phyloP scores from a whole-genome alignment of 35 echinoderm and acorn worm species.

The Diadema setosum region DNA sequence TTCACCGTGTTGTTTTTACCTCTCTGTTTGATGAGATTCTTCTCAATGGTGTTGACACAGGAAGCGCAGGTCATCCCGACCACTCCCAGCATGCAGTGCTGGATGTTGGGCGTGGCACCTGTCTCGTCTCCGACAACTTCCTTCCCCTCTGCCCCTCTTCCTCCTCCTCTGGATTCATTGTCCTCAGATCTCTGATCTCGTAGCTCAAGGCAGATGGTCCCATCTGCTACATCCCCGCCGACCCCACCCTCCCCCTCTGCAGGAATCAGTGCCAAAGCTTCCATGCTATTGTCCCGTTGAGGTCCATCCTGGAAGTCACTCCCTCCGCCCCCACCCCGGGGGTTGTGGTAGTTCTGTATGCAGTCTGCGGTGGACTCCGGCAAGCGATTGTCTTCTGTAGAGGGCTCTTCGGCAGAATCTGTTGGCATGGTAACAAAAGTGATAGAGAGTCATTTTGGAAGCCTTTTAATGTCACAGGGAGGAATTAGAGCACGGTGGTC shows the following conservation, averaged over 20 bases:
- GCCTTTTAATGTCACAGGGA: no score
- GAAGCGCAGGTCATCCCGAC: conserved; percentile 95
- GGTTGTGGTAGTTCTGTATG: conserved; percentile 28
- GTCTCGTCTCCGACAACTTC: background rate
- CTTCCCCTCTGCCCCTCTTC: background rate
- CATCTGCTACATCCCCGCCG: no score
- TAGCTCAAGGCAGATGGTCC: no score
- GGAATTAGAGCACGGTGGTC: no score
- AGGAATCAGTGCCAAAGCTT: background rate
- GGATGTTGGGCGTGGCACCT: no score
- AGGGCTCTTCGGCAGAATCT: no score
- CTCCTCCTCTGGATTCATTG: background rate
- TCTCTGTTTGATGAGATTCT: conserved; percentile 69
- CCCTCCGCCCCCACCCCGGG: background rate
- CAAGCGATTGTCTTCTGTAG: no score
- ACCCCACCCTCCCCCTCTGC: background rate
- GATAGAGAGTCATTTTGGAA: no score
- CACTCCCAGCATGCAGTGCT: conserved; percentile 40
- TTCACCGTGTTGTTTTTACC: conserved; percentile 47
- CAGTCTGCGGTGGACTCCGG: background rate
- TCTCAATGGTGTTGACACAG: conserved; percentile 94
- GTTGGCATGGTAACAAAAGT: no score
- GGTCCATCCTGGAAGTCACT: background rate
- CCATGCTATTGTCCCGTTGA: background rate
- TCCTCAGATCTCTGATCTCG: no score